Percentiles rank a stretch among this genome's conserved stretches.
Evolutionary conservation across 2,113 vertebrate genomes (phyloP).

Genomic region (Oostethus manadensis): DNA sequence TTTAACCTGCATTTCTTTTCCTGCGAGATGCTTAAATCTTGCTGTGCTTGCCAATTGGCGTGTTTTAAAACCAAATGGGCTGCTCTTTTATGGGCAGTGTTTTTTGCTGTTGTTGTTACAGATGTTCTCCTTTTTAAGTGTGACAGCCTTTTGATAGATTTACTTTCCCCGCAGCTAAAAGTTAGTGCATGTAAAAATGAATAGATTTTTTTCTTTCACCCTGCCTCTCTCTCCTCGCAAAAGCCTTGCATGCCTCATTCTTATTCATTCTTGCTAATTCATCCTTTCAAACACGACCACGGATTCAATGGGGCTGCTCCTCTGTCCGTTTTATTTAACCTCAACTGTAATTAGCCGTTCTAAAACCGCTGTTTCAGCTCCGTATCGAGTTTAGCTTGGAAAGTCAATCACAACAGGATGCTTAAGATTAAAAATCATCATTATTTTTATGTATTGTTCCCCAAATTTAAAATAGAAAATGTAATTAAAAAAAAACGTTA

Average conservation of each 20-base stretch:
- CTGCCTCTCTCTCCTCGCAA: not conserved
- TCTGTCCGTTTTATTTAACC: slow-evolving; percentile 14
- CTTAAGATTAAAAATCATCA: no score
- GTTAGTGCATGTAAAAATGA: slow-evolving; percentile 27
- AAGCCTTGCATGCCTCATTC: slow-evolving; percentile 25
- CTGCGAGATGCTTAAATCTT: slow-evolving; percentile 29
- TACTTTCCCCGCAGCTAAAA: slow-evolving; percentile 22
- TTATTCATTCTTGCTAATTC: slow-evolving; percentile 20
- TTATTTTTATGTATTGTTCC: no score
- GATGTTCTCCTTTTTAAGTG: slow-evolving; percentile 26
- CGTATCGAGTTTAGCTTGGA: not conserved
- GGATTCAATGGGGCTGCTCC: slow-evolving; percentile 18
- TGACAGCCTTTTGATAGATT: slow-evolving; percentile 32
- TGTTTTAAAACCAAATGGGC: slow-evolving; percentile 36
- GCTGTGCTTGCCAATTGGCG: slow-evolving; percentile 28
- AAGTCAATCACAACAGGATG: no score
- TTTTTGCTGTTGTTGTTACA: slow-evolving; percentile 12
- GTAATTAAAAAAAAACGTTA: no score
- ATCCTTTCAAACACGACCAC: slow-evolving; percentile 20
- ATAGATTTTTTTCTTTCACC: slow-evolving; percentile 2
- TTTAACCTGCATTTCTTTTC: slow-evolving; percentile 42
- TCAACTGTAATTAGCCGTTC: slow-evolving; percentile 10
- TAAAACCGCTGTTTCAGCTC: not conserved
- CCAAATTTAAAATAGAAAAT: no score
- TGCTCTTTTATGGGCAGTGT: slow-evolving; percentile 17